Base-by-base conservation (phyloP, 2,113 vertebrate species). In the Albula glossodonta region DNA sequence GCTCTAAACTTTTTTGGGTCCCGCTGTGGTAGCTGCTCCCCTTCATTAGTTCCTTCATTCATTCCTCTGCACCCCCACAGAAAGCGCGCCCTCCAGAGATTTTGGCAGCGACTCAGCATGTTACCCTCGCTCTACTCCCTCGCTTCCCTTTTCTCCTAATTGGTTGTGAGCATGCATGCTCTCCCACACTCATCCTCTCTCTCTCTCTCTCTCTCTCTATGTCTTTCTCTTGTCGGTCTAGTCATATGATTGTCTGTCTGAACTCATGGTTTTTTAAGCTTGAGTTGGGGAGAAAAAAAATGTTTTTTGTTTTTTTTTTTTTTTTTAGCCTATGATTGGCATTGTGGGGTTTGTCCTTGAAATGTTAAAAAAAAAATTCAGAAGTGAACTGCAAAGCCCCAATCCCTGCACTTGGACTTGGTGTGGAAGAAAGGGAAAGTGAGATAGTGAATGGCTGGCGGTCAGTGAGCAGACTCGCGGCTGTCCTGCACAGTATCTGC, bases 11-110 rank as follows among this genome's bases (percentile, higher is more conserved):
- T 86, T 66, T 78, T 12, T 83, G 63, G 13, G 56, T 74, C 70
- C 2, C 31, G 22, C 19, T 74, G 85, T 63, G 25, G 77, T 19
- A 52, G 85, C 80, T 41, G 51, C 19, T 70, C 80, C 66, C 66
- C 60, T 82, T 74, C 86, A 84, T 87, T 81, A 85, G 81, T 51
- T 49, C 57, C 84, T 41, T 74, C 70, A 74, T 85, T 79, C 51
- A 79, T 87, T 63, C 51, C 13, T 19, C 11, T 12, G 13, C n/a
- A 25, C 82, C 11, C 56, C 49, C 22, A 19, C 78, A 25, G 3
- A 53, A n/a, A 74, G 70, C n/a, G n/a, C n/a, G 53, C 78, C 56
- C 70, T 87, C 56, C 74, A 51, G 57, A 25, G 52, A 48, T 56
- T 51, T 80, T 87, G 86, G 82, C 86, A 80, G 78, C 84, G 22